These are phyloP conservation scores for Rhyacophila brunnea DNA, from an alignment of 1,140 invertebrate genomes.

Conservation along the genomic window DNA sequence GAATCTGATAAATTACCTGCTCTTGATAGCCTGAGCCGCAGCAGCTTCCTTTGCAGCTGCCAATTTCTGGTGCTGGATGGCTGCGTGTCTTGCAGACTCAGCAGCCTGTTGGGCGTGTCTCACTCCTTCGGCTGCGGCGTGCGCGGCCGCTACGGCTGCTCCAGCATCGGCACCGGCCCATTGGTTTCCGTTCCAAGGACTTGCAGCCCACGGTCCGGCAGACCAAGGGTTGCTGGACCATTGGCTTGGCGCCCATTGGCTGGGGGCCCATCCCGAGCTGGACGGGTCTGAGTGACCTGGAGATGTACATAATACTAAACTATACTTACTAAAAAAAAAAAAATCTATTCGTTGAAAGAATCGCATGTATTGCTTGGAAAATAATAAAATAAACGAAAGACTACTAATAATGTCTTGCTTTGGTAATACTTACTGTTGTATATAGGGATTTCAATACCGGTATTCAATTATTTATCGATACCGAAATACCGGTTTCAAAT, in stretches of 20 bases:
- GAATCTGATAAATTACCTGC: slow-evolving; percentile 21
- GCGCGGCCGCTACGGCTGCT: slow-evolving; percentile 24
- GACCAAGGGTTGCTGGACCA: neutral
- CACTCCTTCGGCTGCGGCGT: slow-evolving; percentile 27
- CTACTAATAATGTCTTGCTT: too few species aligned
- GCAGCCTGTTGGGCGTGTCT: slow-evolving; percentile 27
- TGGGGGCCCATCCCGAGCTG: too few species aligned
- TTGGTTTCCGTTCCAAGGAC: neutral
- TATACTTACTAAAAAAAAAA: too few species aligned
- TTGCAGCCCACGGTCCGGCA: slow-evolving; percentile 1
- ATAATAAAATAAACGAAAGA: too few species aligned
- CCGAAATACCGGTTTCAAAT: too few species aligned
- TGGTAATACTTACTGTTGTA: too few species aligned
- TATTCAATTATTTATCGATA: too few species aligned
- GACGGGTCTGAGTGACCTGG: too few species aligned
- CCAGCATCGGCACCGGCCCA: slow-evolving; percentile 14
- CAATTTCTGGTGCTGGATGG: slow-evolving; percentile 25
- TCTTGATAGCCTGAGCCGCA: slow-evolving; percentile 25
- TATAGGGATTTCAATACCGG: too few species aligned
- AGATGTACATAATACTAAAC: too few species aligned
- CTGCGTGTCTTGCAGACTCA: slow-evolving; percentile 19
- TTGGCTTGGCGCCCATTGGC: neutral
- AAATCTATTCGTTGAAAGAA: too few species aligned
- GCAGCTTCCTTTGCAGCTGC: slow-evolving; percentile 28
- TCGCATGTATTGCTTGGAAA: too few species aligned